Percentiles rank a stretch among this genome's conserved stretches.
These are phyloP conservation scores for Paedocypris micromegethes DNA, from an alignment of 2,797 vertebrate species.

Conservation along the genomic window DNA sequence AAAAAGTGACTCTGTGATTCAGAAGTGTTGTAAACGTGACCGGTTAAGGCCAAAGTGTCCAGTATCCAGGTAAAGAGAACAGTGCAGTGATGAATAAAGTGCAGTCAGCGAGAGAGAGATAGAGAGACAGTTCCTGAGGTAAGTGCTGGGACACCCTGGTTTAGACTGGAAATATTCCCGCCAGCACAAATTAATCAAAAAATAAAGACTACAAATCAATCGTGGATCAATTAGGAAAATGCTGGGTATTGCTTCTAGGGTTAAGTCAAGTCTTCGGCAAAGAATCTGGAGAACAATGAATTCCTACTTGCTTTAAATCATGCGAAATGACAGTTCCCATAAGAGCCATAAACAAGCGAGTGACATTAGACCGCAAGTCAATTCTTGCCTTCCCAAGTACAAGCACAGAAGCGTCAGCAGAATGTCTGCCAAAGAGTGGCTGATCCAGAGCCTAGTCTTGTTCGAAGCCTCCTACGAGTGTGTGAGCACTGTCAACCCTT, in stretches of 20 bases:
- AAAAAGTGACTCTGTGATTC: too few relatives aligned
- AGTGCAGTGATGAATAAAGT: too few relatives aligned
- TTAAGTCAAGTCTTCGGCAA: neutral
- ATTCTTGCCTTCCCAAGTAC: constrained; percentile 7
- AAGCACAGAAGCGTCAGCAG: neutral
- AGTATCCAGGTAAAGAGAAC: too few relatives aligned
- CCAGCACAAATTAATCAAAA: neutral
- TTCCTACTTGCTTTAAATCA: neutral
- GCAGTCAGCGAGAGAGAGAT: too few relatives aligned
- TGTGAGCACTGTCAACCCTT: too few relatives aligned
- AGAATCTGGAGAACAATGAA: constrained; percentile 12
- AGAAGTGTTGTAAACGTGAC: too few relatives aligned
- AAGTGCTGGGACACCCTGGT: too few relatives aligned
- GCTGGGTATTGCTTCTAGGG: constrained; percentile 6
- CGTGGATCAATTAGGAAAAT: neutral
- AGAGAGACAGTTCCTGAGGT: too few relatives aligned
- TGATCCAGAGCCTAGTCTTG: neutral
- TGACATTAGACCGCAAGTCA: neutral
- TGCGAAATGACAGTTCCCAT: neutral
- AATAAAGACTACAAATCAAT: constrained; percentile 1
- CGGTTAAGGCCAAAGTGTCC: too few relatives aligned
- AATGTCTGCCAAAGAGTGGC: neutral
- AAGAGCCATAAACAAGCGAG: neutral
- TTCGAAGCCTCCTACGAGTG: too few relatives aligned
- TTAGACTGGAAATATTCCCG: neutral